Percentiles rank a stretch among this genome's conserved stretches.
phyloP scores from a whole-genome alignment of 2,113 vertebrate genomes.

The Orycteropus afer region DNA sequence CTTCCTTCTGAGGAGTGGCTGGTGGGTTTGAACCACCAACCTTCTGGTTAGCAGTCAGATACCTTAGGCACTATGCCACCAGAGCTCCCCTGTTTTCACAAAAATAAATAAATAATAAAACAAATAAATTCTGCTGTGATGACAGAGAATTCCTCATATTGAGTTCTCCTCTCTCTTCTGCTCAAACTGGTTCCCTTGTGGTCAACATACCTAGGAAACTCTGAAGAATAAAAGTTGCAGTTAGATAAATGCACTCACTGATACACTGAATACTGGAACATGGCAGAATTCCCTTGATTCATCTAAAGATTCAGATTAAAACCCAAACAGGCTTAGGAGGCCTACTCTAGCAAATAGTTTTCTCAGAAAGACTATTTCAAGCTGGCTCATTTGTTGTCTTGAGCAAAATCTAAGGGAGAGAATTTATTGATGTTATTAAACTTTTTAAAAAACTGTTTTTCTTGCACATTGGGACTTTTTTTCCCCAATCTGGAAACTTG shows the following conservation, averaged over 20 bases:
- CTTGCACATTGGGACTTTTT: background rate
- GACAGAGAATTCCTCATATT: background rate
- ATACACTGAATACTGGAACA: background rate
- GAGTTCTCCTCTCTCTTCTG: background rate
- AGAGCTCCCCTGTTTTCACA: no score
- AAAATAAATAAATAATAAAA: background rate
- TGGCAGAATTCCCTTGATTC: background rate
- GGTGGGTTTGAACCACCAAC: no score
- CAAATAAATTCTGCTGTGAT: background rate
- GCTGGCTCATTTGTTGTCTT: conserved; percentile 2
- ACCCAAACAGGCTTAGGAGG: background rate
- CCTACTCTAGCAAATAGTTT: background rate
- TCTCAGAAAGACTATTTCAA: background rate
- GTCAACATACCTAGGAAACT: background rate
- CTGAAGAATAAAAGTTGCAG: background rate
- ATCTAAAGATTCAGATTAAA: background rate
- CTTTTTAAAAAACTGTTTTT: background rate
- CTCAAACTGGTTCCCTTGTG: background rate
- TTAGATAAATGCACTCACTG: background rate
- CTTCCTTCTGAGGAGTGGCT: no score
- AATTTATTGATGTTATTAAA: conserved; percentile 10
- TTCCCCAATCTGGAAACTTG: conserved; percentile 6
- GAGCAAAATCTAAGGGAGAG: background rate
- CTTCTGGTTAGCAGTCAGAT: no score
- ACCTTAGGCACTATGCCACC: no score